Conservation (phyloP, 2,797 vertebrate species). For the Staurois parvus region DNA sequence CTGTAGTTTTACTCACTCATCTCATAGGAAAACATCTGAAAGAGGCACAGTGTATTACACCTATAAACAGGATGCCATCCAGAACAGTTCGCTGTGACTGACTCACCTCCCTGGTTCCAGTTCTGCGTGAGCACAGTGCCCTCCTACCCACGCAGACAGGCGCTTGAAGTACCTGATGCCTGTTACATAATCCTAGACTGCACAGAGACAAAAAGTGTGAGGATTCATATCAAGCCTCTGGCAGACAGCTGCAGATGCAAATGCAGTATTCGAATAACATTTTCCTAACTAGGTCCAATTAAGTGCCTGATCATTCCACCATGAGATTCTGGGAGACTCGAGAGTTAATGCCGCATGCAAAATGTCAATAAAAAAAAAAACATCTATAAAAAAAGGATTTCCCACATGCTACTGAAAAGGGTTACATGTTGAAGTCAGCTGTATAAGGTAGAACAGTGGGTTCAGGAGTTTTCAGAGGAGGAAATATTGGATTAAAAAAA, state of each 20-base stretch:
- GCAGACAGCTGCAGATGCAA: neutral
- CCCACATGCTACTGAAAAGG: no score
- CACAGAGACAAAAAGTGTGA: constrained; percentile 5
- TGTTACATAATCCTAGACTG: constrained; percentile 22
- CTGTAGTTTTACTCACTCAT: neutral
- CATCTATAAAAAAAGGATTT: no score
- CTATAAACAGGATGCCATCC: neutral
- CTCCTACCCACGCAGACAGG: constrained; percentile 28
- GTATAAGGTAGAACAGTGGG: no score
- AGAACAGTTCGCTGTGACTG: neutral
- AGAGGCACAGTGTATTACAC: neutral
- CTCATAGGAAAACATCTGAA: neutral
- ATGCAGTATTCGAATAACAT: neutral
- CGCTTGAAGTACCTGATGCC: constrained; percentile 30
- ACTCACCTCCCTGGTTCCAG: constrained; percentile 24
- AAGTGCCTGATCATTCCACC: neutral
- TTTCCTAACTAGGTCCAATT: neutral
- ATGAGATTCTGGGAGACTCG: neutral
- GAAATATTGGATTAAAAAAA: no score
- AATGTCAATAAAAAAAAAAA: no score
- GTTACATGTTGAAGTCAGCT: no score
- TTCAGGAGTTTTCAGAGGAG: no score
- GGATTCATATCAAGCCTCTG: neutral
- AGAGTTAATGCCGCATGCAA: neutral
- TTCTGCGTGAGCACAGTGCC: neutral